Conservation (phyloP, 2,797 vertebrate species). For the Crotalus adamanteus region DNA sequence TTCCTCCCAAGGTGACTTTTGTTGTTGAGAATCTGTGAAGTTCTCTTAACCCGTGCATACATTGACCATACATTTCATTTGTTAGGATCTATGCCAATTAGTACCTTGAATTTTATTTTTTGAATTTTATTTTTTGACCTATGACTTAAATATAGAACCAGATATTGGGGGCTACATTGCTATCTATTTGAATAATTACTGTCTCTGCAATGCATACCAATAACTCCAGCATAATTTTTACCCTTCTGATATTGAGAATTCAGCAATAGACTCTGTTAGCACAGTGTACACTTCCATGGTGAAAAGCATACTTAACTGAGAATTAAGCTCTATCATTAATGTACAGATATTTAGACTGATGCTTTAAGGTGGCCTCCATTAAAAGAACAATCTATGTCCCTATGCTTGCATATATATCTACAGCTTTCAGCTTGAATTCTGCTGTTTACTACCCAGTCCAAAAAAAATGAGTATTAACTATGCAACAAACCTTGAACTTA, state of each 20-base stretch:
- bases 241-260: background rate
- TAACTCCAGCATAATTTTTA: background rate
- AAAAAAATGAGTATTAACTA: background rate
- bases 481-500: background rate
- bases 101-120: too few species aligned
- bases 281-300: background rate
- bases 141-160: background rate
- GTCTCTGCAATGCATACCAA: background rate
- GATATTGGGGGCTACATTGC: background rate
- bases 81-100: background rate
- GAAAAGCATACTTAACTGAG: background rate
- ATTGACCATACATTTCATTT: background rate
- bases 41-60: background rate
- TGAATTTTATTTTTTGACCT: too few species aligned
- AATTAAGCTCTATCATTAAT: background rate
- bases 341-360: background rate
- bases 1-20: background rate
- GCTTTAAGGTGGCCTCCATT: background rate
- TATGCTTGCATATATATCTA: background rate
- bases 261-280: background rate
- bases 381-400: background rate
- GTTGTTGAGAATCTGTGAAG: background rate
- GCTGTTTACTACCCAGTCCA: background rate
- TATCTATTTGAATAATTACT: background rate
- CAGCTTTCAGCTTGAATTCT: background rate